Percentiles rank a stretch among this genome's conserved stretches.
These are phyloP conservation scores for Bombyx mori DNA, from an alignment of 1,140 invertebrate species.

Conservation along the genomic window DNA sequence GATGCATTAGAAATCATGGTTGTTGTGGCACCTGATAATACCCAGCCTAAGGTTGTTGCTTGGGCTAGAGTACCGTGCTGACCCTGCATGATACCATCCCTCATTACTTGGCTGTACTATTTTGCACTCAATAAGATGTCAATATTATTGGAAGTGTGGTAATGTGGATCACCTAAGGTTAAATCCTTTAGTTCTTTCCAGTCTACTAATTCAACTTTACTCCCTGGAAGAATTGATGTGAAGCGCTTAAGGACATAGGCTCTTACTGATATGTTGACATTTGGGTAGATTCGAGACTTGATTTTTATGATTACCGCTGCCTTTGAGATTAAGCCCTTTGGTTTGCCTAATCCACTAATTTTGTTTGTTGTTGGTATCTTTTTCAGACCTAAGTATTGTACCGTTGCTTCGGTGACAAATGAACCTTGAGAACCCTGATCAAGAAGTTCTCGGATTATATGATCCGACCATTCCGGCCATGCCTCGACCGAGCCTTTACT, in stretches of 20 bases:
- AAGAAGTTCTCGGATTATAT: slow-evolving; percentile 4
- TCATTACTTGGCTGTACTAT: slow-evolving; percentile 6
- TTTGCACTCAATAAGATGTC: slow-evolving; percentile 11
- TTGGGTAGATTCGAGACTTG: slow-evolving; percentile 8
- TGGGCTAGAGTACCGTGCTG: slow-evolving; percentile 4
- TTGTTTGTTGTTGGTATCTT: slow-evolving; percentile 3
- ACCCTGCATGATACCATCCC: slow-evolving; percentile 10
- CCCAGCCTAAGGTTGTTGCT: slow-evolving; percentile 10
- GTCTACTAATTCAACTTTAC: background rate
- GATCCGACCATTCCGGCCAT: background rate
- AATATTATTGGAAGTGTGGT: slow-evolving; percentile 9
- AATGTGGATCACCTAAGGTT: slow-evolving; percentile 14
- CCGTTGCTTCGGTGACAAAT: slow-evolving; percentile 17
- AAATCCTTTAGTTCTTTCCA: slow-evolving; percentile 6
- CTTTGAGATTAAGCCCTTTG: background rate
- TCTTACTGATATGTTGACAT: slow-evolving; percentile 6
- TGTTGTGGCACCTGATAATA: slow-evolving; percentile 8
- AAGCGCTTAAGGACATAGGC: slow-evolving; percentile 14
- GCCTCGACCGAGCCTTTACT: slow-evolving; percentile 1
- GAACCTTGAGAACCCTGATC: slow-evolving; percentile 16
- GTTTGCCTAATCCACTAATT: slow-evolving; percentile 9
- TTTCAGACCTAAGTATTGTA: slow-evolving; percentile 13
- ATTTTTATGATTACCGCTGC: slow-evolving; percentile 10
- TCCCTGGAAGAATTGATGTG: slow-evolving; percentile 10
- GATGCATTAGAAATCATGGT: no score